phyloP scores from a whole-genome alignment of 1,140 invertebrate genomes.

The Chironomus striatipennis region DNA sequence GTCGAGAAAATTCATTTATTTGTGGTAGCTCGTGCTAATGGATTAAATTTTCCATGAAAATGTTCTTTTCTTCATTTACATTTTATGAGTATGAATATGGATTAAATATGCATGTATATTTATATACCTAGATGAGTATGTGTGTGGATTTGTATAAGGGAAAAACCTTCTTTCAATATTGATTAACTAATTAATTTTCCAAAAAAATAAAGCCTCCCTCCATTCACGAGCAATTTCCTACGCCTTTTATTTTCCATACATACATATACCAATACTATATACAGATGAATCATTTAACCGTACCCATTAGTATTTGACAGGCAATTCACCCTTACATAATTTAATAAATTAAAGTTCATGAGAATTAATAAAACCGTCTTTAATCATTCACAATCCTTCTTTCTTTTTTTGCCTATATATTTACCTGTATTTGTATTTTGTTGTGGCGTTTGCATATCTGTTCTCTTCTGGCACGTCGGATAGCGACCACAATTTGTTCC shows the following conservation, averaged over 20 bases:
- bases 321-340: too few species aligned
- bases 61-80: not conserved
- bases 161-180: not conserved
- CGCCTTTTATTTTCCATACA: not conserved
- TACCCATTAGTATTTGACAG: too few species aligned
- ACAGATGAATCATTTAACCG: too few species aligned
- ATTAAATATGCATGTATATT: too few species aligned
- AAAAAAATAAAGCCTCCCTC: not conserved
- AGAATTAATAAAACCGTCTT: not conserved
- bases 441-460: constrained; percentile 38
- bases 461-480: constrained; percentile 54
- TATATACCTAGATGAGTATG: not conserved
- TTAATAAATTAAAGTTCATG: not conserved
- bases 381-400: not conserved
- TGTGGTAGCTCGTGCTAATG: not conserved
- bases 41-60: not conserved
- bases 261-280: too few species aligned
- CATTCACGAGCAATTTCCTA: not conserved
- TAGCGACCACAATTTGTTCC: constrained; percentile 54
- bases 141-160: not conserved
- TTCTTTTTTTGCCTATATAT: not conserved
- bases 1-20: too few species aligned
- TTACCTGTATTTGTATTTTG: constrained; percentile 30
- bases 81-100: not conserved
- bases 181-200: constrained; percentile 5